Evolutionary conservation across 2,888 invertebrate genomes (phyloP).

Genomic region (Habrosyne pyritoides): DNA sequence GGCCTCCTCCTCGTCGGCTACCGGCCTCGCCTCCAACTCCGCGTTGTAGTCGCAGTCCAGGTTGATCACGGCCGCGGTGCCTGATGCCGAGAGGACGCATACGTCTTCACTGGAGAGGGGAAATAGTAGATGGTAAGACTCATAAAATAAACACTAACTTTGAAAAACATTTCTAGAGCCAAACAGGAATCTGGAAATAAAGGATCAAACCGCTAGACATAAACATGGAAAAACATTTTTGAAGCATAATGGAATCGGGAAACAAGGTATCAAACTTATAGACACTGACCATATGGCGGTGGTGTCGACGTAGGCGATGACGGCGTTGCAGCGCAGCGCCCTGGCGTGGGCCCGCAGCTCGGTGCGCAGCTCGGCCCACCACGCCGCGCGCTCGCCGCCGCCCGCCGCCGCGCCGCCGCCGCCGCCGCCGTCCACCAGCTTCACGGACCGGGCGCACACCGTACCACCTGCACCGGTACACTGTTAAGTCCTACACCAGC

Average conservation of each 20-base stretch:
- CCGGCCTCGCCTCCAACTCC: conserved; percentile 54
- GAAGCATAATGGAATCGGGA: too few species aligned
- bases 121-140: background rate
- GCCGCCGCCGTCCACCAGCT: conserved; percentile 88
- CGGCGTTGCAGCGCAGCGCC: conserved; percentile 96
- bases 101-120: conserved; percentile 98
- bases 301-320: conserved; percentile 96
- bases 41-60: conserved; percentile 69
- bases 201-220: too few species aligned
- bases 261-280: too few species aligned
- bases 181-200: too few species aligned
- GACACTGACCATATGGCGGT: conserved; percentile 97
- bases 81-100: conserved; percentile 95
- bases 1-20: conserved; percentile 46
- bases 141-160: too few species aligned
- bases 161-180: too few species aligned
- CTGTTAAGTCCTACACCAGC: too few species aligned
- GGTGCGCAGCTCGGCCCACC: conserved; percentile 98
- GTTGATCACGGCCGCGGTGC: conserved; percentile 94
- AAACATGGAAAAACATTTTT: too few species aligned
- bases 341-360: conserved; percentile 97
- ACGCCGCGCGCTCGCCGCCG: conserved; percentile 95
- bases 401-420: conserved; percentile 96
- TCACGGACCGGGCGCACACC: conserved; percentile 73
- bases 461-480: conserved; percentile 78